Conservation (phyloP, 2,797 vertebrate genomes). For the Schizopygopsis pylzovi region DNA sequence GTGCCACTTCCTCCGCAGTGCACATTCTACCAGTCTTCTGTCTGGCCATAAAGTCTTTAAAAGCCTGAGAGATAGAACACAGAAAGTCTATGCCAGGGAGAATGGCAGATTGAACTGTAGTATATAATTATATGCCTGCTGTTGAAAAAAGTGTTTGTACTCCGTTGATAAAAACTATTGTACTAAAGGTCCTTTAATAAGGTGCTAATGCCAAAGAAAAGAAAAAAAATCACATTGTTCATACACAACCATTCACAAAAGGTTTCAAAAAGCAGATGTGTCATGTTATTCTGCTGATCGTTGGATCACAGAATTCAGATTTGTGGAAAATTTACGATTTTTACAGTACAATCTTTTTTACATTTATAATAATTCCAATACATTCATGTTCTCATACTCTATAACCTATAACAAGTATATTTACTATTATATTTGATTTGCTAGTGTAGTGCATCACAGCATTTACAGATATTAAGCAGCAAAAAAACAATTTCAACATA, state of each 20-base stretch:
- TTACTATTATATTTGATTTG: neutral
- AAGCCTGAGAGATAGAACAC: constrained; percentile 74
- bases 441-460: neutral
- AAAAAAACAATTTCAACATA: neutral
- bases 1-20: constrained; percentile 90
- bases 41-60: constrained; percentile 89
- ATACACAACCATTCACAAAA: neutral
- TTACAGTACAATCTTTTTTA: neutral
- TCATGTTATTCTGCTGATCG: neutral
- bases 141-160: neutral
- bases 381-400: neutral
- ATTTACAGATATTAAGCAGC: neutral
- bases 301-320: neutral
- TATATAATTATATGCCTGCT: neutral
- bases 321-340: neutral
- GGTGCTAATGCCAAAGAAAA: neutral
- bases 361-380: neutral
- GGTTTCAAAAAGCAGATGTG: neutral
- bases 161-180: too few relatives aligned
- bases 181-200: neutral
- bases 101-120: neutral
- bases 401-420: neutral
- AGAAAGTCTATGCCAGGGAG: neutral
- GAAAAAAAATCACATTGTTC: neutral
- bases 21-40: constrained; percentile 92